Base-by-base conservation (phyloP, 1,140 invertebrate species). In the Tetramorium parvispinum region DNA sequence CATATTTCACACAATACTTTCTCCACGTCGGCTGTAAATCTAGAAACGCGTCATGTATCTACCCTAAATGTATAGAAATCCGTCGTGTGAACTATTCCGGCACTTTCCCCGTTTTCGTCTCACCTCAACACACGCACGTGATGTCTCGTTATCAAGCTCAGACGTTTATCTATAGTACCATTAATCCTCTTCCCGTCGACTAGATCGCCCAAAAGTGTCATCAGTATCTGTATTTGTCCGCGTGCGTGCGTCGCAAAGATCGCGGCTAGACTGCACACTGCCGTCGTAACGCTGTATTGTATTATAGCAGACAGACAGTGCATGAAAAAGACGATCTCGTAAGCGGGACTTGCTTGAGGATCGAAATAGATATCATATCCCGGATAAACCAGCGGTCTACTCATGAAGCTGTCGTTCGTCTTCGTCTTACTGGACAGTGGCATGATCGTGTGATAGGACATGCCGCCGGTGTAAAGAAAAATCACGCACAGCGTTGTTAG, bases 171-270 rank as follows among this genome's bases (percentile, higher is more conserved):
- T 13, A 68, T 13, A 6, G 10, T 76, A 2, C 43, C 66, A 37
- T 66, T 40, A 37, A 1, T 63, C 2, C 3, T 18, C 6, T 83
- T 27, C 0, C 49, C 68, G 0, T 86, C 71, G 0, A 88, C 61
- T 0, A 93, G 11, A 6, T 83, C 61, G 0, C 88, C 13, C 21
- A 93, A 53, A 32, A 73, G 71, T 2, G 32, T 37, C 13, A 90
- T 87, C 1, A 91, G 76, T 37, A 93, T 88, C 11, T 85, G 63
- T 2, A 91, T 57, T 46, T 93, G 91, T 5, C 91, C 92, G n/a
- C 89, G 92, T 6, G 85, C 88, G 49, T 94, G 93, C 11, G 91
- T 93, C 0, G 91, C 90, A 40, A 92, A 93, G 10, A 88, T 70
- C 3, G 92, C 92, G 0, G 89, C 87, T 0, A 94, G 32, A 49